These are phyloP conservation scores for Lamellibrachia luymesi DNA, from an alignment of 1,140 invertebrate genomes.

Conservation along the genomic window DNA sequence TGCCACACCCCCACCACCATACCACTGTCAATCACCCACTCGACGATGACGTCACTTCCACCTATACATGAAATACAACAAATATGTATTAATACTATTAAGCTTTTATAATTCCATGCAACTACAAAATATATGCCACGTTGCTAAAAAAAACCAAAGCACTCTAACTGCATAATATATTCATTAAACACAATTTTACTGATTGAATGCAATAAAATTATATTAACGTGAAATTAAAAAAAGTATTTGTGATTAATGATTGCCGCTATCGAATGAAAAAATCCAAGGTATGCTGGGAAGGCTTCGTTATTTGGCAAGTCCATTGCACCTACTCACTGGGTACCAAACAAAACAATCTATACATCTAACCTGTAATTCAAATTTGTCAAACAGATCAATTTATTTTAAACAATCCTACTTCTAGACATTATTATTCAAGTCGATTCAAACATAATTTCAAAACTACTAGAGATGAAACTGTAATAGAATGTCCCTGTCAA, in stretches of 20 bases:
- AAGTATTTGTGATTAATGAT: not conserved
- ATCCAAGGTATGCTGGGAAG: not conserved
- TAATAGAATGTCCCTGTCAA: not conserved
- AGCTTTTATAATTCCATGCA: not conserved
- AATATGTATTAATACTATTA: not conserved
- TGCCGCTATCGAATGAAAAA: not conserved
- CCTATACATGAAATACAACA: not conserved
- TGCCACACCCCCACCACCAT: conserved; percentile 5
- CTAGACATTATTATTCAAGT: not conserved
- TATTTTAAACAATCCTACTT: too few species aligned
- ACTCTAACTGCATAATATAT: not conserved
- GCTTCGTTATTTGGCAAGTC: too few species aligned
- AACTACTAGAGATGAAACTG: not conserved
- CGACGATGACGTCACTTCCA: not conserved
- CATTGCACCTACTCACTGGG: not conserved
- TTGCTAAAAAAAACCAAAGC: not conserved
- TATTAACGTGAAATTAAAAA: not conserved
- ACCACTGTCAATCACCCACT: conserved; percentile 10
- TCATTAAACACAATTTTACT: not conserved
- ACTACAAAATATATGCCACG: not conserved
- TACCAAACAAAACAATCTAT: too few species aligned
- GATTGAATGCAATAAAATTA: not conserved
- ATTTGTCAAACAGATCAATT: too few species aligned
- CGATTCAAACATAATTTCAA: not conserved
- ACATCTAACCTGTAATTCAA: too few species aligned